Evolutionary conservation across 2,113 vertebrate genomes (phyloP).

Genomic region (Psittacula cyanocephala): DNA sequence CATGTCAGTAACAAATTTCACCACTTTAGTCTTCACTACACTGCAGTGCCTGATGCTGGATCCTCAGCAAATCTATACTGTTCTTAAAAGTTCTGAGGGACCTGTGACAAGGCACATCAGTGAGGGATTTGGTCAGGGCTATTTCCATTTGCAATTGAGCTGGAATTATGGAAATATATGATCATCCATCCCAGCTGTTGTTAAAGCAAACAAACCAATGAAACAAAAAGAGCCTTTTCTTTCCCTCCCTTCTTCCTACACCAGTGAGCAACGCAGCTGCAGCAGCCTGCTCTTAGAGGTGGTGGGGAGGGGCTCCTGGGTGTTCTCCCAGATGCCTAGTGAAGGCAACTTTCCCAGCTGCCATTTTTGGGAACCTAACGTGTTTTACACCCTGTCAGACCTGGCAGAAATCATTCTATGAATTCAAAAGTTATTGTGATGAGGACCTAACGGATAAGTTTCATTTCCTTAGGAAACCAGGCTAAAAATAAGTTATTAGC

Average conservation of each 20-base stretch:
- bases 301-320: rapidly evolving
- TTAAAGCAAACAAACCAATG: background rate
- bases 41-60: background rate
- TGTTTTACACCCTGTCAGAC: conserved; percentile 7
- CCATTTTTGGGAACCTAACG: background rate
- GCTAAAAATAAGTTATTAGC: conserved; percentile 53
- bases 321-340: background rate
- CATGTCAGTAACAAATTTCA: background rate
- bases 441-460: conserved; percentile 52
- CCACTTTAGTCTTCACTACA: background rate
- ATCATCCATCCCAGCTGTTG: background rate
- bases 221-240: background rate
- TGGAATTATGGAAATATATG: background rate
- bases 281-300: background rate
- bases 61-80: background rate
- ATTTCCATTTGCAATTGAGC: background rate
- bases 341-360: background rate
- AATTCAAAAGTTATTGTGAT: conserved; percentile 52
- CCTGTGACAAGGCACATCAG: background rate
- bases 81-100: background rate
- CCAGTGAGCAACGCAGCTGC: background rate
- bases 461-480: conserved; percentile 63
- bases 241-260: rapidly evolving
- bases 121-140: background rate
- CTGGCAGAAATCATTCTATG: conserved; percentile 37